Evolutionary conservation across 1,140 invertebrate species (phyloP).

Genomic region (Lysiphlebus fabarum): DNA sequence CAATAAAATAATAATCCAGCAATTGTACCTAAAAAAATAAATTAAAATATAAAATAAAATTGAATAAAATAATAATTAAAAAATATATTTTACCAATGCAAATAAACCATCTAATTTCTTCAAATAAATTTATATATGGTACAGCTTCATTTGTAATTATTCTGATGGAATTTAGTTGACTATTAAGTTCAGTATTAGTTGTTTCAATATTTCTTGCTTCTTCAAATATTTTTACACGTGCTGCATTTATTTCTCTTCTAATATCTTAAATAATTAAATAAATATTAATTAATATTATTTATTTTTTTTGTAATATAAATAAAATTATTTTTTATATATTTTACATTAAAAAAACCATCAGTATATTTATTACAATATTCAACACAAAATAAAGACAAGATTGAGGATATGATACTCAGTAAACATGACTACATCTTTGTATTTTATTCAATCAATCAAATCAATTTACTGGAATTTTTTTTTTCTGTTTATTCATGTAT

Average conservation of each 20-base stretch:
- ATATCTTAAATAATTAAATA: slow-evolving; percentile 38
- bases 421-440: neutral
- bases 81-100: slow-evolving; percentile 42
- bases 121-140: slow-evolving; percentile 43
- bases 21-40: too few relatives aligned
- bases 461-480: too few relatives aligned
- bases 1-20: too few relatives aligned
- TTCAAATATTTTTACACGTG: slow-evolving; percentile 46
- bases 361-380: slow-evolving; percentile 1
- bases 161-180: slow-evolving; percentile 44
- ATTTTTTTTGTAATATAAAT: neutral
- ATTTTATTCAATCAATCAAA: slow-evolving; percentile 7
- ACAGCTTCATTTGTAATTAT: slow-evolving; percentile 36
- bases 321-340: slow-evolving; percentile 4
- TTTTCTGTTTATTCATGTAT: too few relatives aligned
- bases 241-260: slow-evolving; percentile 45
- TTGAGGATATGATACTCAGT: neutral
- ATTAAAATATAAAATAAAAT: too few relatives aligned
- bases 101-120: slow-evolving; percentile 48
- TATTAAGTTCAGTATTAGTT: slow-evolving; percentile 41
- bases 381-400: neutral
- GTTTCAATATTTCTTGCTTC: slow-evolving; percentile 46
- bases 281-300: slow-evolving; percentile 2
- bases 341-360: slow-evolving; percentile 3
- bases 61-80: neutral